Evolutionary conservation across 2,888 invertebrate species (phyloP).

Genomic region (Pristionchus mayeri): DNA sequence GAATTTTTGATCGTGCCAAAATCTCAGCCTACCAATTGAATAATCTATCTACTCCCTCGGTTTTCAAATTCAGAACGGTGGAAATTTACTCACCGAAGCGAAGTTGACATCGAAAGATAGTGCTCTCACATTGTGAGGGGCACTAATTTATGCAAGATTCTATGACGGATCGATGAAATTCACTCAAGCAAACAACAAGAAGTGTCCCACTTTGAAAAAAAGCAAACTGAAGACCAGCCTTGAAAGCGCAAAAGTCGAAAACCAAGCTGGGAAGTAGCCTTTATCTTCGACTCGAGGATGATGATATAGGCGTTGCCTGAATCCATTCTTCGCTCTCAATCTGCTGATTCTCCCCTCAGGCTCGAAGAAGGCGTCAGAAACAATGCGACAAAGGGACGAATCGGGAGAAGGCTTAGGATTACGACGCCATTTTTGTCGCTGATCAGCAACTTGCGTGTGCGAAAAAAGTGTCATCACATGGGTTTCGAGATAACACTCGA

Average conservation of each 20-base stretch:
- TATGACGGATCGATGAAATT: too few species aligned
- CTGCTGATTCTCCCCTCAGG: neutral
- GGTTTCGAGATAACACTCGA: constrained; percentile 3
- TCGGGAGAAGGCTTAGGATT: neutral
- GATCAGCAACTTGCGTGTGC: neutral
- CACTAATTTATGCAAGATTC: too few species aligned
- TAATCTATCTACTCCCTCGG: too few species aligned
- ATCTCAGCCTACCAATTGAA: too few species aligned
- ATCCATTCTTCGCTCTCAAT: too few species aligned
- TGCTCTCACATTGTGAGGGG: too few species aligned
- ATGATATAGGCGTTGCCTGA: neutral
- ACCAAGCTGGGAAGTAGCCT: neutral
- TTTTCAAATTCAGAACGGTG: too few species aligned
- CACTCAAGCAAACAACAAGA: too few species aligned
- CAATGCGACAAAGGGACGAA: constrained; percentile 4
- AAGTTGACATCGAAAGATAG: too few species aligned
- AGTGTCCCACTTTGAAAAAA: neutral
- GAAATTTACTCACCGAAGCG: too few species aligned
- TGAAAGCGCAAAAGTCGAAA: neutral
- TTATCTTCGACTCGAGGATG: neutral
- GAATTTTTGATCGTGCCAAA: too few species aligned
- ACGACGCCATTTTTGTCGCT: neutral
- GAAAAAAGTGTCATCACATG: neutral
- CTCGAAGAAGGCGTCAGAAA: neutral
- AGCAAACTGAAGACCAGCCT: neutral